Evolutionary conservation across 1,140 invertebrate genomes (phyloP), one percentile per base, ranked within the genome.

Genomic region (Ostrea denselamellosa): DNA sequence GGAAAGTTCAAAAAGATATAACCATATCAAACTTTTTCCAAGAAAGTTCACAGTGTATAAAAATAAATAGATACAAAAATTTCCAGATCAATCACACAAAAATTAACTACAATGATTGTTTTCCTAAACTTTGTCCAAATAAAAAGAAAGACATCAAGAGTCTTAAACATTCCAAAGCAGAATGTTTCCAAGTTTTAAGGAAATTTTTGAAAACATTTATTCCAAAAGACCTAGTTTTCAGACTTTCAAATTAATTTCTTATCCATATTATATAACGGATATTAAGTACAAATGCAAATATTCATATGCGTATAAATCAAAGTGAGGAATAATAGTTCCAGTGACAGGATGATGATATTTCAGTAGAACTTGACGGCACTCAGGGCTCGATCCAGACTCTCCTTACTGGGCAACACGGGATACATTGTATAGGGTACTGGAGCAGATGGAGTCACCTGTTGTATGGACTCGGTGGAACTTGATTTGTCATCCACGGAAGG

Each of bases 341-440:
- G 34, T 44, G 34, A 44, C 34, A 44, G 34, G 7, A 5, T 62
- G 17, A 62, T 56, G 2, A 2, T 0, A 14, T 14, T 77, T 77
- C 25, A 77, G 25, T 34, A 77, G 28, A 77, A 77, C 25, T 77
- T 77, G 8, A 77, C 68, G 8, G 68, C 68, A 77, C 68, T 77
- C 9, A 77, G 25, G 68, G 68, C 68, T 25, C 28, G 68, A 25
- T 77, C 68, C 25, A 77, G 68, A 34, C 25, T 77, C 28, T 77
- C 25, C 25, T 77, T 77, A 25, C 22, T 34, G 10, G 68, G 68
- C 2, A 77, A 25, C 28, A 34, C 25, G 3, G 68, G 68, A 34
- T 77, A 77, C 68, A 77, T 25, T 9, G 68, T 28, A 25, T 25
- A 28, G 68, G 68, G 68, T 22, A 14, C 25, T 9, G 68, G 68